phyloP scores from a whole-genome alignment of 2,113 vertebrate species.

The Aegotheles bennettii region DNA sequence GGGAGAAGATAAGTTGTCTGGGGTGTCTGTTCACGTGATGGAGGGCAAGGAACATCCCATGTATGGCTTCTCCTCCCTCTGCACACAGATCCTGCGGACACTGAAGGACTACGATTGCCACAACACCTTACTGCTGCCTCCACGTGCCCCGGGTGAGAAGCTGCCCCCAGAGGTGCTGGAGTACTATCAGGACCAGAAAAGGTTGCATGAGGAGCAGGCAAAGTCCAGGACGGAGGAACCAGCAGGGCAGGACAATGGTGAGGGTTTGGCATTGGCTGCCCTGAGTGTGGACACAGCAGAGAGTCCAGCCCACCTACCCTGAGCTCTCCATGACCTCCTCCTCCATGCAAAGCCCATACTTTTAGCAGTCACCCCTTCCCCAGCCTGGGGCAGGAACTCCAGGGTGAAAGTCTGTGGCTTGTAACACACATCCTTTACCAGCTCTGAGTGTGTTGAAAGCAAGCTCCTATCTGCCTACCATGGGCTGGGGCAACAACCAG shows the following conservation, averaged over 20 bases:
- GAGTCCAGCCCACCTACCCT: background rate
- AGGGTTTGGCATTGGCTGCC: background rate
- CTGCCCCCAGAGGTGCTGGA: constrained; percentile 83
- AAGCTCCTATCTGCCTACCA: background rate
- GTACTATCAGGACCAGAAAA: constrained; percentile 70
- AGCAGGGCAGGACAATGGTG: background rate
- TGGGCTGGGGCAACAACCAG: background rate
- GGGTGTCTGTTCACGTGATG: background rate
- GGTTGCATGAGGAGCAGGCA: constrained; percentile 54
- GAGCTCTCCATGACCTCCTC: background rate
- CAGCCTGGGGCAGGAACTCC: background rate
- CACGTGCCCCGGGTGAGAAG: constrained; percentile 74
- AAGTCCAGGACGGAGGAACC: background rate
- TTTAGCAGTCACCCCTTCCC: background rate
- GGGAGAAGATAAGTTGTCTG: background rate
- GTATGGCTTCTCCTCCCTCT: background rate
- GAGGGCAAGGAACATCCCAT: background rate
- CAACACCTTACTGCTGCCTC: constrained; percentile 80
- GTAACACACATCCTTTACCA: background rate
- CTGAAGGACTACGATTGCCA: constrained; percentile 76
- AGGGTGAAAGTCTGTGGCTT: background rate
- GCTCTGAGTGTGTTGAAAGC: background rate
- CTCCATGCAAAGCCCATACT: background rate
- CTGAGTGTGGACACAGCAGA: background rate
- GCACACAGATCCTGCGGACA: constrained; percentile 72